Evolutionary conservation across 2,797 vertebrate genomes (phyloP), one percentile per base, ranked within the genome.

Genomic region (Sphaeramia orbicularis): DNA sequence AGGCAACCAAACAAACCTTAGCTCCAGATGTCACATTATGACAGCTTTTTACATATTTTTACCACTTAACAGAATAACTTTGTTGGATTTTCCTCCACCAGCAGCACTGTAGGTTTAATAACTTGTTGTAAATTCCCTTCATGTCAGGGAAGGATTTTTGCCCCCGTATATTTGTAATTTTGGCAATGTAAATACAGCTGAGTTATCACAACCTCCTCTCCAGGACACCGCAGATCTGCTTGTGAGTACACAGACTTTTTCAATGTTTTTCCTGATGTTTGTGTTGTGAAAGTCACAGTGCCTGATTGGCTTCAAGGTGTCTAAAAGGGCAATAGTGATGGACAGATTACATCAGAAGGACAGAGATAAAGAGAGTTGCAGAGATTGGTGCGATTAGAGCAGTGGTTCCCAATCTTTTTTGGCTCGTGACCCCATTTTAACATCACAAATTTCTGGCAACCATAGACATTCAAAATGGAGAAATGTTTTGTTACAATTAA

Each of bases 251-350:
- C 10, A 15, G 12, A 10, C 47, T 27, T 24, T 13, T 16, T 49
- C 30, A 19, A 15, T 42, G 6, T 59, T 44, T 48, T 32, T 27
- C 41, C 43, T 79, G 66, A 78, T 78, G 80, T 88, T 88, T 84
- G 50, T 76, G 65, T 78, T 71, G 71, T 51, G 49, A 87, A 84
- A 80, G 81, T 82, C 77, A 62, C 37, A 0, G 19, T 19, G 51
- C n/a, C 4, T 71, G 76, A 86, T 85, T 83, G 71, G 71, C 71
- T 76, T 56, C 59, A 56, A 65, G 70, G 78, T 78, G 64, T 48
- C 72, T 40, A 68, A 76, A 61, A 85, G 79, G 82, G 65, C 55
- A 57, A 45, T 30, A 57, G 19, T 69, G 77, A 80, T 71, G 62
- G 58, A 83, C 71, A 70, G 79, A 81, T 83, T 75, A 74, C 60